These are phyloP conservation scores for Thysanoteuthis rhombus DNA, from an alignment of 2,888 invertebrate genomes.

Conservation along the genomic window DNA sequence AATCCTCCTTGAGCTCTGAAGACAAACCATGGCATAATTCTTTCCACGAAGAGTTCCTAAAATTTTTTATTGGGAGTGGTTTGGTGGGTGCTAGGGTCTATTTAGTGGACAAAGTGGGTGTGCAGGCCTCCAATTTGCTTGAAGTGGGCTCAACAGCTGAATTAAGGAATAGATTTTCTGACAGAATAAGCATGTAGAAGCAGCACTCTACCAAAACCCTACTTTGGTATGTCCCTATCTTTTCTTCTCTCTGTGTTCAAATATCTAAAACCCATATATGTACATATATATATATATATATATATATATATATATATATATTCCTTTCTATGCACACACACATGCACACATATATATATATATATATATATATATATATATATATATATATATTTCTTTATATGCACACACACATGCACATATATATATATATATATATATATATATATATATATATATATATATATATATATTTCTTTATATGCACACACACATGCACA, in stretches of 20 bases:
- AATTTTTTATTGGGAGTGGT: too few relatives aligned
- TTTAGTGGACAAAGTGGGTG: too few relatives aligned
- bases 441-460: background rate
- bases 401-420: background rate
- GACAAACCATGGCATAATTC: too few relatives aligned
- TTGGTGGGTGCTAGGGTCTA: too few relatives aligned
- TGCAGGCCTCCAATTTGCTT: too few relatives aligned
- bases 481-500: background rate
- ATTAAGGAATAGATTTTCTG: too few relatives aligned
- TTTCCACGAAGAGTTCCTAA: too few relatives aligned
- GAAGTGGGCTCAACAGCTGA: too few relatives aligned
- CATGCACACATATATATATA: background rate
- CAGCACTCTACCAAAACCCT: too few relatives aligned
- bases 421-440: background rate
- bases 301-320: slow-evolving; percentile 26
- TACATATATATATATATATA: slow-evolving; percentile 21
- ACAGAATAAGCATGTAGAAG: too few relatives aligned
- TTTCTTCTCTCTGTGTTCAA: background rate
- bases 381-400: background rate
- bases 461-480: background rate
- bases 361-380: background rate
- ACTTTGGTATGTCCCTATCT: too few relatives aligned
- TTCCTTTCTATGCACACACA: background rate
- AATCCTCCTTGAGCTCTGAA: too few relatives aligned
- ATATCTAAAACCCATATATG: background rate